Evolutionary conservation across 2,888 invertebrate species (phyloP).

Genomic region (Tethea ocularis): DNA sequence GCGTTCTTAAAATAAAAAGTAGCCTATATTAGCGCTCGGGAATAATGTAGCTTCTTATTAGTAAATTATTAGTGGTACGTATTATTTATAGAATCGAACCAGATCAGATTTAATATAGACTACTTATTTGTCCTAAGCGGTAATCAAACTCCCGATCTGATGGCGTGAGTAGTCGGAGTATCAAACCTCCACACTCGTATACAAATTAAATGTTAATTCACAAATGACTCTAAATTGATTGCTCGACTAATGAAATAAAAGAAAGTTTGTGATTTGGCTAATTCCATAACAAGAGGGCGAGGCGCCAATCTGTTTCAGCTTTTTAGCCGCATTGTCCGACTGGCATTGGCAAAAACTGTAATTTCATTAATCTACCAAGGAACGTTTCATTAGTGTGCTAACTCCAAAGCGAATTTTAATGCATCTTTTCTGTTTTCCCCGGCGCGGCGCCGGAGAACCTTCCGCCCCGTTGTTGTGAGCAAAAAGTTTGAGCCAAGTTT

Average conservation of each 20-base stretch:
- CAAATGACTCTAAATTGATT: not conserved
- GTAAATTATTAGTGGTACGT: too few species aligned
- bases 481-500: conserved; percentile 38
- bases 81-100: too few species aligned
- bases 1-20: too few species aligned
- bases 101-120: too few species aligned
- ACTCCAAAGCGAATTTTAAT: conserved; percentile 72
- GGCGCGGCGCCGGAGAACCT: conserved; percentile 33
- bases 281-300: conserved; percentile 18
- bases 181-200: too few species aligned
- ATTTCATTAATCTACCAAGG: conserved; percentile 52
- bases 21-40: too few species aligned
- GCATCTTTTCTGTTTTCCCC: conserved; percentile 59
- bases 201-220: too few species aligned
- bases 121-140: too few species aligned
- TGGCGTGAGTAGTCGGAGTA: too few species aligned
- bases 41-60: too few species aligned
- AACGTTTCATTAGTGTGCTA: conserved; percentile 61
- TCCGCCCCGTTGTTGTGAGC: conserved; percentile 39
- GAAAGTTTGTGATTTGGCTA: conserved; percentile 2
- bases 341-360: conserved; percentile 35
- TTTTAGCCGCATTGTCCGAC: conserved; percentile 42
- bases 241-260: not conserved
- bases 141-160: not conserved
- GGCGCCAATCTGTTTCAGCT: conserved; percentile 36